These are phyloP conservation scores for Alectura lathami DNA, from an alignment of 2,113 vertebrate species.

Conservation along the genomic window DNA sequence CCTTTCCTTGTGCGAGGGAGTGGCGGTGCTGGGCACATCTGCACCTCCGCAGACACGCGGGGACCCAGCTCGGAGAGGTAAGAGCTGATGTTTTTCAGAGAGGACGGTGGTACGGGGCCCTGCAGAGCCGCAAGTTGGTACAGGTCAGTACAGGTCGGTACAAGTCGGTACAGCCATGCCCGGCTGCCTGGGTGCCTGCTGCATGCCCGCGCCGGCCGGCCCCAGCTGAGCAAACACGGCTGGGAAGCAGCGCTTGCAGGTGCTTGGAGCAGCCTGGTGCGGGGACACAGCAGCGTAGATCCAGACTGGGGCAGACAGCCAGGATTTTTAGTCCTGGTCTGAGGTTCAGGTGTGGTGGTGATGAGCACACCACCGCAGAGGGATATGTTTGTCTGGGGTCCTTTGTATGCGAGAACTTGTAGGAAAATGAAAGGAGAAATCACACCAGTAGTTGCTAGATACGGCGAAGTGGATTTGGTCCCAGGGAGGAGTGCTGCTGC, in stretches of 20 bases:
- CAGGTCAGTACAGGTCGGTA: not conserved
- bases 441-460: accelerated
- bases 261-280: not conserved
- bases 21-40: not conserved
- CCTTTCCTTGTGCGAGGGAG: conserved; percentile 22
- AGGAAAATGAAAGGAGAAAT: not conserved
- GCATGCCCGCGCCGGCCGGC: not conserved
- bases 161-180: not conserved
- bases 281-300: not conserved
- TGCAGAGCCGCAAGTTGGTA: conserved; percentile 43
- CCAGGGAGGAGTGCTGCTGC: not conserved
- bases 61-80: not conserved
- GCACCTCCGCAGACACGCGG: not conserved
- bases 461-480: not conserved
- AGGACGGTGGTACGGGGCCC: not conserved
- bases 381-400: accelerated
- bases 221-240: not conserved
- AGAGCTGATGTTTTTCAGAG: not conserved
- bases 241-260: accelerated
- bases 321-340: accelerated
- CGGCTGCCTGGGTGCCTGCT: not conserved
- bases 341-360: accelerated
- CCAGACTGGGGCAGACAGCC: not conserved
- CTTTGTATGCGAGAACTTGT: not conserved
- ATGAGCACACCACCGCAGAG: accelerated